Base-by-base conservation (phyloP, 2,797 vertebrate species). In the Acanthurus lineatus region DNA sequence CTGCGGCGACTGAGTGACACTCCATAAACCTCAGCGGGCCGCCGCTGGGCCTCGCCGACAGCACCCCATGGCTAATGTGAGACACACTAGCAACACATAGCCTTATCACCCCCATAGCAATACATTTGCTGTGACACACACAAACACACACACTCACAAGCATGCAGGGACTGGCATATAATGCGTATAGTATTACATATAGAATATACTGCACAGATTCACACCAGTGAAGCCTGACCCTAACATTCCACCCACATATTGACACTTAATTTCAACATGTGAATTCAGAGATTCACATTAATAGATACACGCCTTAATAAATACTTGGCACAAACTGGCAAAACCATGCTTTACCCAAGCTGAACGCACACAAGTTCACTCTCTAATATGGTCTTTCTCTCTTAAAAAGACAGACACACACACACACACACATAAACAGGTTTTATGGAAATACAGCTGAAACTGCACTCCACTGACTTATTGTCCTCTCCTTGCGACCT, bases 21-120 rank as follows among this genome's bases (percentile, higher is more conserved):
- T 88, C 93, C 94, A 94, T 95, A 94, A 95, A 95, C 93, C 94
- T 94, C 92, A 93, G 93, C 89, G 59, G 90, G 92, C 90, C 45
- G 79, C 88, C 83, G 77, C 89, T 16, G 81, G 92, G 88, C 85
- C 90, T 91, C 67, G 76, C 84, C 84, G 86, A 90, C 89, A 86
- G 91, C 92, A 85, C 92, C 91, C 90, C 86, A 77, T 57, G 88
- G 93, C 93, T 94, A 93, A 94, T 95, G 92, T 92, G 93, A 92
- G 91, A 88, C 89, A 83, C 89, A 64, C 89, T 73, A 81, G 87
- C 84, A 77, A 85, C 17, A 71, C 86, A 35, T 85, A 83, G 86
- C 81, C 73, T 67, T 25, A 32, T 80, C 84, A 83, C 88, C 86
- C 89, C 77, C 80, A 70, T 71, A 57, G 78, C 77, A 52, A 65